Base-by-base conservation (phyloP, 1,140 invertebrate species). In the Drosophila parabipectinata region DNA sequence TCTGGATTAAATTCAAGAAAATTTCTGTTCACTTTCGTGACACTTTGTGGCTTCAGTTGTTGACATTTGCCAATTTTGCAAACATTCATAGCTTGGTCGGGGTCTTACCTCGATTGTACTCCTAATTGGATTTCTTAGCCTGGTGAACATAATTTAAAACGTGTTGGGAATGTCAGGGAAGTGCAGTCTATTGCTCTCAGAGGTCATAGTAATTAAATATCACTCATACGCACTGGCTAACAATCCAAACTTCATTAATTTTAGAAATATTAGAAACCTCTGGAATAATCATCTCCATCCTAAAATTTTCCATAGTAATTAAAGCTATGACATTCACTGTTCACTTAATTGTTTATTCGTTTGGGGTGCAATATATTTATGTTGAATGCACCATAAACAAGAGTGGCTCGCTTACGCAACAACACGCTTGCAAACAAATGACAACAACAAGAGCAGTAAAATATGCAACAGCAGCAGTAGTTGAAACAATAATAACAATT, bases 201-300 rank as follows among this genome's bases (percentile, higher is more conserved):
- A 18, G 69, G 73, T 69, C 69, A 85, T 72, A 60, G 82, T 72
- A 87, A 79, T 73, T 73, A 82, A 73, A 87, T 87, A 88, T 87
- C 67, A 82, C 78, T 82, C 83, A 87, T 82, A 88, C 82, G 83
- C 78, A 76, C 60, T 67, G 82, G 59, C 57, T 67, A 79, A 69
- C 66, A 76, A 66, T 59, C 21, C 12, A 44, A 12, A 44, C 7
- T 18, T 44, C 1, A 44, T 7, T 44, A 44, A 44, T 44, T 15
- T 44, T 44, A 18, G 34, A 37, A 37, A 37, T 37, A 14, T 8
- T 37, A 7, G n/a, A 14, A 10, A 41, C 8, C 12, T 14, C 5
- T n/a, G 5, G 1, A 14, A 41, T 14, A 0, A 14, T 5, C n/a
- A 18, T 8, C 3, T 44, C 41, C 3, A 3, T 41, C 2, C 18